These are phyloP conservation scores for Bursaphelenchus okinawaensis DNA, from an alignment of 2,888 invertebrate species.

Conservation along the genomic window DNA sequence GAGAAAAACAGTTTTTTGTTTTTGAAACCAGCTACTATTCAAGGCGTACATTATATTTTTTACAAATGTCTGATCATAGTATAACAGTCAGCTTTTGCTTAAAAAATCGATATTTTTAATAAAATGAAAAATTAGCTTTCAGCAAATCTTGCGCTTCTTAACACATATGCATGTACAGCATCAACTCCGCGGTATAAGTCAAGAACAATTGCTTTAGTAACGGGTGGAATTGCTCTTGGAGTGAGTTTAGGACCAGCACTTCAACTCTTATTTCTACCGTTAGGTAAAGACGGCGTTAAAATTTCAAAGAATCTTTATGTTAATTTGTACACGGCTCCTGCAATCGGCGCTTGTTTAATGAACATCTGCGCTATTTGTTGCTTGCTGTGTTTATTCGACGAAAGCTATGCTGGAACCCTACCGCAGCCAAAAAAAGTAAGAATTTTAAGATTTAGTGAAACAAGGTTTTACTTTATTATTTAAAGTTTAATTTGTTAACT, in stretches of 20 bases:
- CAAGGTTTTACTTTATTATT: too few relatives aligned
- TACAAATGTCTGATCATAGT: too few relatives aligned
- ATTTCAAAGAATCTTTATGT: background rate
- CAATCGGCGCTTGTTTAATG: background rate
- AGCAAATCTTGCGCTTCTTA: background rate
- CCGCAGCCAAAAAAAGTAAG: background rate
- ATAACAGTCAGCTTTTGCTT: too few relatives aligned
- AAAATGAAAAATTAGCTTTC: background rate
- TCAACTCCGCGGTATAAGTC: background rate
- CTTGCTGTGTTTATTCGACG: slow-evolving; percentile 3
- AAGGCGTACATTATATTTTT: too few relatives aligned
- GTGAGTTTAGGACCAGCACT: background rate
- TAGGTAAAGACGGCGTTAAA: background rate
- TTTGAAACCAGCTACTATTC: too few relatives aligned
- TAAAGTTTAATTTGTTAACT: too few relatives aligned
- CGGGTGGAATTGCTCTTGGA: slow-evolving; percentile 3
- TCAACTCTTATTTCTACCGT: slow-evolving; percentile 3
- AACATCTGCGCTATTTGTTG: slow-evolving; percentile 1
- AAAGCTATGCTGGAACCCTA: slow-evolving; percentile 5
- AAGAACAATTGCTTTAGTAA: slow-evolving; percentile 6
- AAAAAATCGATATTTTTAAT: background rate
- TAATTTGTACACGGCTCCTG: slow-evolving; percentile 5
- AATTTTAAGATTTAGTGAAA: too few relatives aligned
- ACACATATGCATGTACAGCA: slow-evolving; percentile 3
- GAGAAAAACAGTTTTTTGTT: background rate